A percentile compares a stretch with the other conserved stretches of the same genome.
phyloP scores from a whole-genome alignment of 2,797 vertebrate genomes.

The Lagodon rhomboides region DNA sequence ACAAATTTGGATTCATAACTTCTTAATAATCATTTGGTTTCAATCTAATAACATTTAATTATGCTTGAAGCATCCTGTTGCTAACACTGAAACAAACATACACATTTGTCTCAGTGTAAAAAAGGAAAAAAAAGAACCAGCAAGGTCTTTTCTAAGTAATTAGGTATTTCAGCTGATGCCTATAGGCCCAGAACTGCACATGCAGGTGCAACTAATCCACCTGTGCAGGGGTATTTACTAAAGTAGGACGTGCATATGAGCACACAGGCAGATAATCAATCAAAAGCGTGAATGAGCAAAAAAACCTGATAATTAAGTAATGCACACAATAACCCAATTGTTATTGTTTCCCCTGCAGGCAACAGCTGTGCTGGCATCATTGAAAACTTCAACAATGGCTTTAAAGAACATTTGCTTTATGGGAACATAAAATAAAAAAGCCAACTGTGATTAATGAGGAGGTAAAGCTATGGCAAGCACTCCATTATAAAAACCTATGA shows the following conservation, averaged over 20 bases:
- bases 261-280: constrained; percentile 31
- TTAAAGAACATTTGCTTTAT: neutral
- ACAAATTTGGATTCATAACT: neutral
- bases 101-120: neutral
- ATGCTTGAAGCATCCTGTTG: neutral
- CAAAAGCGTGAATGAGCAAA: constrained; percentile 24
- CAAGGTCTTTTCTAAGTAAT: constrained; percentile 10
- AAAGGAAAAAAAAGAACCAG: neutral
- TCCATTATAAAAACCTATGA: neutral
- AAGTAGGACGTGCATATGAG: constrained; percentile 36
- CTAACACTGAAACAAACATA: neutral
- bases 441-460: neutral
- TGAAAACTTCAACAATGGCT: neutral
- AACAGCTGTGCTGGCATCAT: neutral
- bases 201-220: constrained; percentile 47
- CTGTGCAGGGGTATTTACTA: constrained; percentile 22
- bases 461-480: neutral
- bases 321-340: constrained; percentile 12
- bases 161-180: constrained; percentile 14
- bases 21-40: neutral
- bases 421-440: neutral
- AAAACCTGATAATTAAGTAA: constrained; percentile 1
- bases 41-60: neutral
- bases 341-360: neutral
- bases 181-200: constrained; percentile 17